These are phyloP conservation scores for Neostethus bicornis DNA, from an alignment of 2,797 vertebrate genomes.

Conservation along the genomic window DNA sequence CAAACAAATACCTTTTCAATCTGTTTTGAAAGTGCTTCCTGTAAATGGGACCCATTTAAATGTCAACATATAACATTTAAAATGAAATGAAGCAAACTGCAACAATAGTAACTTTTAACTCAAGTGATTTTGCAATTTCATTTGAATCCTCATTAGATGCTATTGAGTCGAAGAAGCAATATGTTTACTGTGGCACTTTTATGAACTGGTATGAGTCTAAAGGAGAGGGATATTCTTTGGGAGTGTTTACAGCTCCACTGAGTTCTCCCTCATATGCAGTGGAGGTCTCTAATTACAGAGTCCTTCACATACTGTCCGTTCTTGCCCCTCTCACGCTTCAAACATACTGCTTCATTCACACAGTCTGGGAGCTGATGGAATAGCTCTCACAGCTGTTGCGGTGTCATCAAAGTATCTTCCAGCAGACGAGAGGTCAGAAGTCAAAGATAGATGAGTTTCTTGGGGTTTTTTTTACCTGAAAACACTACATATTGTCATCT, in stretches of 20 bases:
- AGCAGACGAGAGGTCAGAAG: conserved; percentile 62
- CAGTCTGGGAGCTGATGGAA: conserved; percentile 66
- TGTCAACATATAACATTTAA: conserved; percentile 5
- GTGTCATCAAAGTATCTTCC: conserved; percentile 62
- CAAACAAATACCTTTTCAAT: conserved; percentile 61
- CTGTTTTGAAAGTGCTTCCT: conserved; percentile 20
- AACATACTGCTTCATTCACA: conserved; percentile 69
- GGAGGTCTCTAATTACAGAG: conserved; percentile 76
- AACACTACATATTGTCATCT: conserved; percentile 34
- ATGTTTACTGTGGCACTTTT: conserved; percentile 52
- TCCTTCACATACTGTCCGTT: conserved; percentile 73
- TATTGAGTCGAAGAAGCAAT: conserved; percentile 13
- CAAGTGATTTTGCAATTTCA: conserved; percentile 15
- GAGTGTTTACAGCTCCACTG: conserved; percentile 73
- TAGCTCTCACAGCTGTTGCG: conserved; percentile 75
- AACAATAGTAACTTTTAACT: conserved; percentile 2
- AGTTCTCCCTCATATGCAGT: conserved; percentile 48
- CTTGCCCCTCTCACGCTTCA: conserved; percentile 65
- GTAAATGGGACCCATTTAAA: conserved; percentile 17
- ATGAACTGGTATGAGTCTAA: conserved; percentile 47
- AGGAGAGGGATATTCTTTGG: conserved; percentile 60
- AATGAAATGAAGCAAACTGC: conserved; percentile 16
- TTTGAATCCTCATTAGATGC: conserved; percentile 18
- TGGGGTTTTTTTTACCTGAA: conserved; percentile 61
- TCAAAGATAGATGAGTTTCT: conserved; percentile 58